phyloP scores from a whole-genome alignment of 2,797 vertebrate genomes.

The Scolopax rusticola region DNA sequence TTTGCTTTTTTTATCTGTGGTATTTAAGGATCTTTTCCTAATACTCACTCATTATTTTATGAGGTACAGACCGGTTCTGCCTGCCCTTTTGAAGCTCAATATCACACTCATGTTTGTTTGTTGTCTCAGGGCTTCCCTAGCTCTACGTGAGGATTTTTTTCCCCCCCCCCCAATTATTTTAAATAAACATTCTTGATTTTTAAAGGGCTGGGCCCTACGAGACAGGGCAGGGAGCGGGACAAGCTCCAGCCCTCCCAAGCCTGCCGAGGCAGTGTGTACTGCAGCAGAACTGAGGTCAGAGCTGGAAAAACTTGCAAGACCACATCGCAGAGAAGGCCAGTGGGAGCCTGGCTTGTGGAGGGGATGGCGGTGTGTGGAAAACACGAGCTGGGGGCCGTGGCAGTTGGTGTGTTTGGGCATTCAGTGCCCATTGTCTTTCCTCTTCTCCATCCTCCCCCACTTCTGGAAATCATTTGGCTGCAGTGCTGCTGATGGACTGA shows the following conservation, averaged over 20 bases:
- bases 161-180: neutral
- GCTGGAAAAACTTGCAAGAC: slow-evolving; percentile 38
- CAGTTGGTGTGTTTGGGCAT: fast-evolving
- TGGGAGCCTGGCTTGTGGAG: neutral
- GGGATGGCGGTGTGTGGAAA: neutral
- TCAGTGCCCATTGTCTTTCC: neutral
- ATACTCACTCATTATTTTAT: slow-evolving; percentile 51
- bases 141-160: neutral
- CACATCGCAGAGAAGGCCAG: neutral
- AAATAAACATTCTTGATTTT: slow-evolving; percentile 48
- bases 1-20: slow-evolving; percentile 54
- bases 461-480: neutral
- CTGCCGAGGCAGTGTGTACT: neutral
- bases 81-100: slow-evolving; percentile 24
- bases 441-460: neutral
- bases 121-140: slow-evolving; percentile 59
- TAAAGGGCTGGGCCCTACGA: neutral
- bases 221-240: slow-evolving; percentile 28
- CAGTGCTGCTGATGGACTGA: neutral
- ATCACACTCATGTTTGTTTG: slow-evolving; percentile 15
- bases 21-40: slow-evolving; percentile 57
- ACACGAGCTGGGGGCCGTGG: neutral
- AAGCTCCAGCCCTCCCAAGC: slow-evolving; percentile 3
- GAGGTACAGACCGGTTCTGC: slow-evolving; percentile 18
- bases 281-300: slow-evolving; percentile 36